phyloP scores from a whole-genome alignment of 37 sponge, comb jelly and placozoan genomes.

The Ianthella basta region DNA sequence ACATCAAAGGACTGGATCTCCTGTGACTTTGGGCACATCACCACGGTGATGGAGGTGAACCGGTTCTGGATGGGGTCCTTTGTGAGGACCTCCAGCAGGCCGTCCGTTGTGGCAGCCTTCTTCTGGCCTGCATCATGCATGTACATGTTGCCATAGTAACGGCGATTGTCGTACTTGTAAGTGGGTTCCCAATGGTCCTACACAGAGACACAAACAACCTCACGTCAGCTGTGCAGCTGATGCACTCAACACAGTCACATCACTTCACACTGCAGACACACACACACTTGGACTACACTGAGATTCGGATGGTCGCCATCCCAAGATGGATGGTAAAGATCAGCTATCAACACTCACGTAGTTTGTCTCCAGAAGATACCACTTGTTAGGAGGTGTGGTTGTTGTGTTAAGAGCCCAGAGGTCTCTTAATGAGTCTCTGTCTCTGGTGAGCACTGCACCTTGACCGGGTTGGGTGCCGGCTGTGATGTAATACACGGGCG shows the following conservation, averaged over 20 bases:
- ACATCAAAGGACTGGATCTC: conserved; percentile 49
- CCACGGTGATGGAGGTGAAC: conserved; percentile 53
- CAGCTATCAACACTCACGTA: conserved; percentile 73
- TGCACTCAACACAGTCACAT: no score
- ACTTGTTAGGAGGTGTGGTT: conserved; percentile 12
- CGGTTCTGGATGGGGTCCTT: conserved; percentile 57
- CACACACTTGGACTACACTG: no score
- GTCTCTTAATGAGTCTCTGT: conserved; percentile 41
- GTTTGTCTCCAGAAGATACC: conserved; percentile 80
- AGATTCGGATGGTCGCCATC: no score
- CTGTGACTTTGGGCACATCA: conserved; percentile 44
- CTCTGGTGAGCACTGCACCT: conserved; percentile 64
- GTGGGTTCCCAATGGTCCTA: conserved; percentile 67
- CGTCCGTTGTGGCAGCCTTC: conserved; percentile 39
- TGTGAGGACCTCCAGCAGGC: conserved; percentile 39
- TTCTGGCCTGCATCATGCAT: conserved; percentile 52
- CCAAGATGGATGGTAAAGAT: no score
- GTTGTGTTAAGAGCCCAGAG: conserved; percentile 31
- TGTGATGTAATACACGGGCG: conserved; percentile 71
- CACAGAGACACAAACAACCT: not conserved
- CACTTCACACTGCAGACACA: no score
- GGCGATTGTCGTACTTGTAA: conserved; percentile 51
- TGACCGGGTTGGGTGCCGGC: conserved; percentile 54
- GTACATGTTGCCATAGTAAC: conserved; percentile 63
- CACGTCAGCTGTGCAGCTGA: not conserved